phyloP scores from a whole-genome alignment of 2,113 vertebrate genomes.

The Albula glossodonta region DNA sequence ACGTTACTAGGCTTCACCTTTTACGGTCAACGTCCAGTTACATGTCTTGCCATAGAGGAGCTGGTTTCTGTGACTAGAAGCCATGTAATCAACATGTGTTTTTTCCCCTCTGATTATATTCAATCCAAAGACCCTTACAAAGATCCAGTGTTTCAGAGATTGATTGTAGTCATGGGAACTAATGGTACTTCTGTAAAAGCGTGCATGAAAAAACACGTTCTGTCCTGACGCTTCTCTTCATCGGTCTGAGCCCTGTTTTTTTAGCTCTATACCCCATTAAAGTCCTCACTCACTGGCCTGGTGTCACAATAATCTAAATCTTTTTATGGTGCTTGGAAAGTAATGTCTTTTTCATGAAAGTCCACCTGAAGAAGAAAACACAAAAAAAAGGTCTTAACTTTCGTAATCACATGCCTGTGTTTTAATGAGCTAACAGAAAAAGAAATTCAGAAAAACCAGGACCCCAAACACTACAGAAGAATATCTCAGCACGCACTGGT shows the following conservation, averaged over 20 bases:
- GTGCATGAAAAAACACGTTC: neutral
- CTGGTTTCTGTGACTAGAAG: neutral
- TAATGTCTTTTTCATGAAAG: too few species aligned
- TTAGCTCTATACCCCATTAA: neutral
- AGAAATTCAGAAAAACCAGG: neutral
- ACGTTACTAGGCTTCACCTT: too few species aligned
- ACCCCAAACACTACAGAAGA: neutral
- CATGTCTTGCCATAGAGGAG: too few species aligned
- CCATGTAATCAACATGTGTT: neutral
- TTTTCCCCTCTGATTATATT: neutral
- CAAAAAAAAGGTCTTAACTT: too few species aligned
- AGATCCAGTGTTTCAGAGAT: too few species aligned
- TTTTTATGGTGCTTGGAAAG: neutral
- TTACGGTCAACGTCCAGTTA: too few species aligned
- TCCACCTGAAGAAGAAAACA: too few species aligned
- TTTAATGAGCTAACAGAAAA: too few species aligned
- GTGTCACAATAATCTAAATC: neutral
- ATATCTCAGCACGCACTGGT: too few species aligned
- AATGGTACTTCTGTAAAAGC: neutral
- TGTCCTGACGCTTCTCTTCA: neutral
- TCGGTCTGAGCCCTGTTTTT: neutral
- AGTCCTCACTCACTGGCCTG: neutral
- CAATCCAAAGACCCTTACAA: neutral
- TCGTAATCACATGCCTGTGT: too few species aligned
- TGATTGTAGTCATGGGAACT: neutral